A percentile compares a stretch with the other conserved stretches of the same genome.
These are phyloP conservation scores for Orbicella faveolata DNA, from an alignment of 64 coral and sea anemone species.

Conservation along the genomic window DNA sequence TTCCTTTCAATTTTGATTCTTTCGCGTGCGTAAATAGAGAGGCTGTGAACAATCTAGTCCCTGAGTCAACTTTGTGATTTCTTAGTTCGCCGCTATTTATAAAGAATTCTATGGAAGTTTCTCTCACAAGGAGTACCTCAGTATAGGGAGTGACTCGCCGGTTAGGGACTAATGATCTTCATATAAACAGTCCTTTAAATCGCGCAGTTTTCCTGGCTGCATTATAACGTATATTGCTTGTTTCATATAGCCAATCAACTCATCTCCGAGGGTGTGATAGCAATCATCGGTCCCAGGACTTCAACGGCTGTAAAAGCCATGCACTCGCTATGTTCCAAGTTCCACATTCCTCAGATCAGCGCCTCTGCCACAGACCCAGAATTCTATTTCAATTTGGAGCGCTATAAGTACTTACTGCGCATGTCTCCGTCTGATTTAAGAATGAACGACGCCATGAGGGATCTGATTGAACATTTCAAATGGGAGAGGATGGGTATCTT, in stretches of 20 bases:
- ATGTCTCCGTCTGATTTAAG: conserved; percentile 22
- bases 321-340: conserved; percentile 48
- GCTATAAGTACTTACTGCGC: conserved; percentile 46
- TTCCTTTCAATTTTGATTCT: not conserved
- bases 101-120: no score
- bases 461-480: conserved; percentile 33
- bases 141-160: no score
- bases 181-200: no score
- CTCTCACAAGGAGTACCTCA: no score
- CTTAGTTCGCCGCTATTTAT: no score
- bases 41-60: no score
- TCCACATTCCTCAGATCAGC: conserved; percentile 61
- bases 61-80: no score
- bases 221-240: not conserved
- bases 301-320: conserved; percentile 48
- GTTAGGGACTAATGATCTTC: no score
- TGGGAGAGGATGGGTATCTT: conserved; percentile 74
- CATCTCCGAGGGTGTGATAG: conserved; percentile 62
- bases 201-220: no score
- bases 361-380: conserved; percentile 55
- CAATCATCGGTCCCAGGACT: conserved; percentile 65
- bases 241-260: conserved; percentile 49
- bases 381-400: conserved; percentile 3
- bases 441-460: not conserved
- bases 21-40: no score